A percentile compares a stretch with the other conserved stretches of the same genome.
These are phyloP conservation scores for Megathymus violae DNA, from an alignment of 1,140 invertebrate genomes.

Conservation along the genomic window DNA sequence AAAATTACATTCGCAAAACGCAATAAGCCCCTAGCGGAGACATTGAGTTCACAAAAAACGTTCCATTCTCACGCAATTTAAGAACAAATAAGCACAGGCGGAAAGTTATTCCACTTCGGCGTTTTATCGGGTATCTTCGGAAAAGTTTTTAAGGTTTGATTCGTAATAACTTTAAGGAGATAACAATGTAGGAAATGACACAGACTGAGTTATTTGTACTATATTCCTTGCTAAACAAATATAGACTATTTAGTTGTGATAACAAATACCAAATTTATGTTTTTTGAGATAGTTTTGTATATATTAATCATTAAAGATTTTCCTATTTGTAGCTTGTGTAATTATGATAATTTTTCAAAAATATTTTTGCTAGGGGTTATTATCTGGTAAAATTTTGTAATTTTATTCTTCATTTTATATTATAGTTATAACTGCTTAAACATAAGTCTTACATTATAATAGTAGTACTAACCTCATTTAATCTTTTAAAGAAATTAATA, in stretches of 20 bases:
- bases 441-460: too few species aligned
- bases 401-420: too few species aligned
- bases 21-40: slow-evolving; percentile 33
- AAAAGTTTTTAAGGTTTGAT: slow-evolving; percentile 75
- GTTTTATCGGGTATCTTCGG: slow-evolving; percentile 73
- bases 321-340: too few species aligned
- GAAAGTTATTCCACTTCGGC: slow-evolving; percentile 56
- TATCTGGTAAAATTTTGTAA: too few species aligned
- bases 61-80: slow-evolving; percentile 54
- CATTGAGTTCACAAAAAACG: slow-evolving; percentile 41
- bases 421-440: too few species aligned
- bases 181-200: slow-evolving; percentile 40
- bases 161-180: slow-evolving; percentile 60
- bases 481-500: too few species aligned
- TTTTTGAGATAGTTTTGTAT: too few species aligned
- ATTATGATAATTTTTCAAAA: too few species aligned
- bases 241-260: slow-evolving; percentile 30
- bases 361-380: too few species aligned
- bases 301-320: too few species aligned
- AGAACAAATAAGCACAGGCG: slow-evolving; percentile 64
- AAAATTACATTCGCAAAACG: slow-evolving; percentile 30
- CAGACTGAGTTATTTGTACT: neutral
- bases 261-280: neutral
- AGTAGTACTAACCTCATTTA: too few species aligned
- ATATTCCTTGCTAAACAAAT: slow-evolving; percentile 4